Evolutionary conservation across 2,113 vertebrate species (phyloP).

Genomic region (Neolamprologus kungweensis): DNA sequence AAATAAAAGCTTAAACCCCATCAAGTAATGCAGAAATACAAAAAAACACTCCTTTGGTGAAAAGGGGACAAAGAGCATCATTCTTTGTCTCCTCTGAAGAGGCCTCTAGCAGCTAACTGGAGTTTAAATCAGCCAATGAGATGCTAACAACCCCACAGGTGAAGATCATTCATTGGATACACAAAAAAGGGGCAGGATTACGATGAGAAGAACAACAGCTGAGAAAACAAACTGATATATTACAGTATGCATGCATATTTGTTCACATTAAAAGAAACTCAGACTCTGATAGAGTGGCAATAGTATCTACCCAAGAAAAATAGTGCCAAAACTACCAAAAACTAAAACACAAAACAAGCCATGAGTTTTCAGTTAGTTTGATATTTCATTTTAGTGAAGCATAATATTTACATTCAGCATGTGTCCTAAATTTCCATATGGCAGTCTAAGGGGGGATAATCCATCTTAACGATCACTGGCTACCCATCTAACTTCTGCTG

Average conservation of each 20-base stretch:
- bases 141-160: background rate
- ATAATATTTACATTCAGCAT: constrained; percentile 57
- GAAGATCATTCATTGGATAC: background rate
- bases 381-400: constrained; percentile 5
- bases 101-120: accelerated
- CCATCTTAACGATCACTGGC: constrained; percentile 46
- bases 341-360: background rate
- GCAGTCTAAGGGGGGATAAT: constrained; percentile 36
- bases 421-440: constrained; percentile 65
- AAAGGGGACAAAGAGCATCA: background rate
- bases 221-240: background rate
- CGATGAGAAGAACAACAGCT: background rate
- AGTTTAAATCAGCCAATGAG: background rate
- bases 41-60: background rate
- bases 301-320: background rate
- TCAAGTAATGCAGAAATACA: background rate
- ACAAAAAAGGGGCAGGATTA: background rate
- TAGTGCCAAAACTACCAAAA: background rate
- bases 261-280: background rate
- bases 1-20: background rate
- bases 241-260: background rate
- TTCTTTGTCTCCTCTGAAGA: background rate
- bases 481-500: constrained; percentile 47
- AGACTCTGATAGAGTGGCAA: background rate
- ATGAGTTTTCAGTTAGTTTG: background rate